Base-by-base conservation (phyloP, 2,797 vertebrate species). In the Telmatherina bonti region DNA sequence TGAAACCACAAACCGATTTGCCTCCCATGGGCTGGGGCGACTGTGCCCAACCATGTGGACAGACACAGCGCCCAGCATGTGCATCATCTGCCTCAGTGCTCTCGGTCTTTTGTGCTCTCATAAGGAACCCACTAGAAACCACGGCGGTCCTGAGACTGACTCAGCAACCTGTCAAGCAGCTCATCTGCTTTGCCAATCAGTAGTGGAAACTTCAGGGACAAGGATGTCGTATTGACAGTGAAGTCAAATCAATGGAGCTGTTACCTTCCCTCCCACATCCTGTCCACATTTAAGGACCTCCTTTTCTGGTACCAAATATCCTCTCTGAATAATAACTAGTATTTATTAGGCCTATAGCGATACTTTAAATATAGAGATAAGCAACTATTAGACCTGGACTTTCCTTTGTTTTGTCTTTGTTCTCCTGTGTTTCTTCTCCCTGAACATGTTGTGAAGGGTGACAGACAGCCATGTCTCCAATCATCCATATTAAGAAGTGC, bases 401-500 rank as follows among this genome's bases (percentile, higher is more conserved):
- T 78, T 53, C 79, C 82, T 82, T 74, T 47, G 4, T 56, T 81
- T 69, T 66, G 2, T 64, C 62, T 83, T 26, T 55, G 20, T 67
- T 81, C 69, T 81, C 63, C 45, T 81, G 68, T 74, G 76, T 85
- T 69, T 87, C 65, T 78, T 80, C 68, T 86, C 75, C 78, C 67
- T 79, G 55, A 82, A 76, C 60, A 81, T 80, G 87, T 86, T 83
- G 78, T 81, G 74, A 83, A 86, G 81, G 81, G 82, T 91, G 82
- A 89, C 83, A 79, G 83, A 87, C 82, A 85, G 76, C 69, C 78
- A 61, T 78, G 70, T 88, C 81, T 89, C 80, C 78, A 83, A 80
- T 89, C 84, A 83, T 88, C 81, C 70, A 73, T 83, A 58, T 88
- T 72, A 86, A 89, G 79, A 93, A 90, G 90, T 93, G 90, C 91